phyloP scores from a whole-genome alignment of 2,113 vertebrate genomes.

The Eptesicus fuscus region DNA sequence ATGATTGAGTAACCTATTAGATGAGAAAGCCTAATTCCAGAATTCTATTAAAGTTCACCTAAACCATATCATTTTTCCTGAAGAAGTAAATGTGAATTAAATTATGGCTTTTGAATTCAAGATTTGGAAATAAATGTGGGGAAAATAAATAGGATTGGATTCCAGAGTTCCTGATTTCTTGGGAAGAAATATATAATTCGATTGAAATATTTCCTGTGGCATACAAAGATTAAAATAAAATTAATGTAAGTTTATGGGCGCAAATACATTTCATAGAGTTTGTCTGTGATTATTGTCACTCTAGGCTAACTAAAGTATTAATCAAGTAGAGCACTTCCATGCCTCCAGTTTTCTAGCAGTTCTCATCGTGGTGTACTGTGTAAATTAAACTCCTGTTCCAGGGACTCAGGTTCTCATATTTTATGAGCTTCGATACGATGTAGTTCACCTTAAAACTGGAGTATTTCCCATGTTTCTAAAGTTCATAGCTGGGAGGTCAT shows the following conservation, averaged over 20 bases:
- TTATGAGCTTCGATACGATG: background rate
- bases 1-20: background rate
- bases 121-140: slow-evolving; percentile 54
- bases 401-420: background rate
- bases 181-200: slow-evolving; percentile 70
- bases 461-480: background rate
- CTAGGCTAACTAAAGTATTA: slow-evolving; percentile 71
- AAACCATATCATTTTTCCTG: slow-evolving; percentile 39
- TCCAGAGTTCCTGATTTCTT: slow-evolving; percentile 58
- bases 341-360: background rate
- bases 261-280: slow-evolving; percentile 66
- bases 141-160: slow-evolving; percentile 62
- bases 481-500: background rate
- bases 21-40: background rate
- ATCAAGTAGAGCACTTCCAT: background rate
- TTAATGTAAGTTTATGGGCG: slow-evolving; percentile 71
- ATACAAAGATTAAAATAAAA: slow-evolving; percentile 82
- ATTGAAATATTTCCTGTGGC: slow-evolving; percentile 75
- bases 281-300: slow-evolving; percentile 63
- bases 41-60: background rate
- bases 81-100: slow-evolving; percentile 52
- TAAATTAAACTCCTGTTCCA: slow-evolving; percentile 51
- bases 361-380: background rate
- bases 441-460: background rate
- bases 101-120: slow-evolving; percentile 42